These are phyloP conservation scores for Cylindroiulus punctatus DNA, from an alignment of 2,888 invertebrate species.

Conservation along the genomic window DNA sequence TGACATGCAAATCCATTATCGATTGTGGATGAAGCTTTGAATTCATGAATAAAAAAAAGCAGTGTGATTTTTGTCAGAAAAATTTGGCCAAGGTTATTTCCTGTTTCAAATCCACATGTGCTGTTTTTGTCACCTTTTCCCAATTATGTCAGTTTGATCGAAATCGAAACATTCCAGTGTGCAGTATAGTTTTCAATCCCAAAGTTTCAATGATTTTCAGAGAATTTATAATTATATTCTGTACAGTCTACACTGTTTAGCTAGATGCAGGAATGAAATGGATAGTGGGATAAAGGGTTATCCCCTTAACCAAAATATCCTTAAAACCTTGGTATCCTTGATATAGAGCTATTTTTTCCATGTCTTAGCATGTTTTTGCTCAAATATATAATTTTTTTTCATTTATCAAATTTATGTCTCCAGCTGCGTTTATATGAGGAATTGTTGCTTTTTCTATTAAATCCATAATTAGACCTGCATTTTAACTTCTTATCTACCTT, in stretches of 20 bases:
- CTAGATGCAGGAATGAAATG: too few relatives aligned
- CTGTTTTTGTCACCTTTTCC: too few relatives aligned
- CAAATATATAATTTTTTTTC: background rate
- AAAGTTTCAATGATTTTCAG: too few relatives aligned
- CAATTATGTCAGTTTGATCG: too few relatives aligned
- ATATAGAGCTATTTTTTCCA: background rate
- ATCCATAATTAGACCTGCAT: background rate
- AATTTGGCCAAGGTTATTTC: background rate
- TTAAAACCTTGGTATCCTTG: too few relatives aligned
- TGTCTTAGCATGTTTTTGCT: background rate
- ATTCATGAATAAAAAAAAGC: background rate
- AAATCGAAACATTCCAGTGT: too few relatives aligned
- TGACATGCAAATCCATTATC: background rate
- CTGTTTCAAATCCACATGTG: background rate
- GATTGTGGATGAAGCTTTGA: background rate
- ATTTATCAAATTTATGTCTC: background rate
- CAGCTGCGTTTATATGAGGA: constrained; percentile 1
- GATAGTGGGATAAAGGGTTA: too few relatives aligned
- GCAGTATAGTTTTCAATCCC: background rate
- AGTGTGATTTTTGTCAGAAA: background rate
- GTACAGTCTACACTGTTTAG: too few relatives aligned
- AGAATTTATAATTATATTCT: too few relatives aligned
- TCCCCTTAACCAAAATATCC: too few relatives aligned
- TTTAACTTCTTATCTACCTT: background rate
- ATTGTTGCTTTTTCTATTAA: constrained; percentile 23